Evolutionary conservation across 2,888 invertebrate species (phyloP), one percentile per base, ranked within the genome.

Genomic region (Drosophila antonietae): DNA sequence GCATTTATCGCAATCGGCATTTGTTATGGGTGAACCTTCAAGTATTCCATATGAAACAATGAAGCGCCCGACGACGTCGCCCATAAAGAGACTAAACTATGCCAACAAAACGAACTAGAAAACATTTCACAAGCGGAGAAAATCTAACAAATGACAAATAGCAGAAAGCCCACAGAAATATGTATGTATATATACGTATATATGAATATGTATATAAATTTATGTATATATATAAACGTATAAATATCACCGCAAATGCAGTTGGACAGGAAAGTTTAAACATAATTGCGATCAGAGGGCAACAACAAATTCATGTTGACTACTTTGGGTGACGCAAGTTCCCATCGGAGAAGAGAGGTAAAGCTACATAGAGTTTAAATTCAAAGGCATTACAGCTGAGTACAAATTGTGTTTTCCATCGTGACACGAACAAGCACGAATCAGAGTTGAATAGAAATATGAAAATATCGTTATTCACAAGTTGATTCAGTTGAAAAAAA

Each of bases 271-370:
- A 68, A 74, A 74, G 74, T 60, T 66, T 56, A 70, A 43, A 51
- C 56, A 75, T 75, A 75, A 73, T 68, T 76, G 76, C 76, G 67
- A 67, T 72, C 76, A 66, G 41, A 71, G 75, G 55, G 60, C 58
- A 71, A 44, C 39, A 7, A 28, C 8, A 43, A 62, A 59, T 52
- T 20, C 37, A 44, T 71, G 63, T 31, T 51, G 41, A 3, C 20
- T 18, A 18, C 43, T 33, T 43, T 51, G 46, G 43, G 23, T 55
- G 55, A 31, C 47, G 46, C 51, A 28, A 33, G 63, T 53, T 71
- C 70, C 57, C 69, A 70, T 37, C 46, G 23, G 23, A 14, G 18
- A 47, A 37, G 23, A 43, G 43, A 46, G 3, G 23, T 28, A 23
- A 46, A 23, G 23, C n/a, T n/a, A 6, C 39, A 37, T 15, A 46